Base-by-base conservation (phyloP, 2,888 invertebrate genomes). In the Polylopha cassiicola region DNA sequence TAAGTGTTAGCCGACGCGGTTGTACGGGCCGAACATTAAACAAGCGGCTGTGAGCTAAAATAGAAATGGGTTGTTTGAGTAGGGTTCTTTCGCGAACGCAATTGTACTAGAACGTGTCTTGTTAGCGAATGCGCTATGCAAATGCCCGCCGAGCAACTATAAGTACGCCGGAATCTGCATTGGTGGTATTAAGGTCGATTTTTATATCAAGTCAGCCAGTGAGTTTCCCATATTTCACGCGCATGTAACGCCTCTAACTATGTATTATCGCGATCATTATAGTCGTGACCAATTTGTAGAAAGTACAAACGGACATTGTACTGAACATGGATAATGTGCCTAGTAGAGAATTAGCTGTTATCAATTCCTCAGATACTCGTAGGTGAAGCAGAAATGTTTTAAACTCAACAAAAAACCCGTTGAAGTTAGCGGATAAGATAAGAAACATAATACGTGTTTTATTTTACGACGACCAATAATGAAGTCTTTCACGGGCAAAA, bases 61-160 rank as follows among this genome's bases (percentile, higher is more conserved):
- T 82, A 84, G 82, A 75, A 84, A 84, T 82, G 81, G 84, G 73
- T 76, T 81, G 78, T 82, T 85, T 82, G 81, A 84, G 79, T 74
- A 80, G 81, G 82, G 84, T 80, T 84, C 81, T 84, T 84, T 82
- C 77, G 80, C 75, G 80, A 82, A 74, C 77, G 81, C 81, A 81
- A 84, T 85, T 82, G 76, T 79, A 73, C 65, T 73, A 68, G 79
- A 70, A 84, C 84, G 84, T 85, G 84, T 82, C 79, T 81, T 81
- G 84, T 81, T 82, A 84, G 73, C 61, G 79, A 84, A 84, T 81
- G 80, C 78, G 72, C 68, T 76, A 80, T 77, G 81, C 73, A 75
- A 82, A 84, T 80, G 53, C 31, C 26, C 29, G 14, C 28, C 29
- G 20, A 36, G 29, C 24, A 30, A 36, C 20, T 26, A 23, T 34